These are phyloP conservation scores for Ceuthmochares aereus DNA, from an alignment of 2,113 vertebrate genomes.

Conservation along the genomic window DNA sequence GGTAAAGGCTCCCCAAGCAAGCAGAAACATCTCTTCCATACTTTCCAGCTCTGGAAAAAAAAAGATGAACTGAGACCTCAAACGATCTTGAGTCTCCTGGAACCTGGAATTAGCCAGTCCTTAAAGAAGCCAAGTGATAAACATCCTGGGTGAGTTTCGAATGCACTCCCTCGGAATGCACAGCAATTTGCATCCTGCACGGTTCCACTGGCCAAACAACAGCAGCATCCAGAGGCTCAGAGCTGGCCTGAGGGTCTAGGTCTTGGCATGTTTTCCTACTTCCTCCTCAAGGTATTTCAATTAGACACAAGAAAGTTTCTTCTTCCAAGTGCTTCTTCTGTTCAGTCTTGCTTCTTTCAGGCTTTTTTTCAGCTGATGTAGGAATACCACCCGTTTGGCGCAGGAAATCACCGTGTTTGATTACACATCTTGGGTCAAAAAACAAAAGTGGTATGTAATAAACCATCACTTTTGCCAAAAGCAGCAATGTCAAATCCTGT, in stretches of 20 bases:
- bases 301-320: background rate
- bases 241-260: background rate
- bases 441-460: conserved; percentile 50
- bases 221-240: background rate
- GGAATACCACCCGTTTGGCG: background rate
- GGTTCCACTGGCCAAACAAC: background rate
- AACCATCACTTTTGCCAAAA: conserved; percentile 51
- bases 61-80: background rate
- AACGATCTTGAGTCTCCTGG: background rate
- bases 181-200: background rate
- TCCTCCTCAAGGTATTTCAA: background rate
- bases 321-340: background rate
- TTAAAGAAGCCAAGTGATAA: background rate
- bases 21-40: background rate
- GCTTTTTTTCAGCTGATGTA: background rate
- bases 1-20: conserved; percentile 8
- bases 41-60: background rate
- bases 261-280: background rate
- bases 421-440: conserved; percentile 23
- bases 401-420: background rate
- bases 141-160: background rate
- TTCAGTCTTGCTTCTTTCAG: background rate
- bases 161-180: background rate
- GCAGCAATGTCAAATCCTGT: conserved; percentile 20
- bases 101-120: background rate